A percentile compares a stretch with the other conserved stretches of the same genome.
Evolutionary conservation across 1,140 invertebrate genomes (phyloP).

Genomic region (Pemphigus obesinymphae): DNA sequence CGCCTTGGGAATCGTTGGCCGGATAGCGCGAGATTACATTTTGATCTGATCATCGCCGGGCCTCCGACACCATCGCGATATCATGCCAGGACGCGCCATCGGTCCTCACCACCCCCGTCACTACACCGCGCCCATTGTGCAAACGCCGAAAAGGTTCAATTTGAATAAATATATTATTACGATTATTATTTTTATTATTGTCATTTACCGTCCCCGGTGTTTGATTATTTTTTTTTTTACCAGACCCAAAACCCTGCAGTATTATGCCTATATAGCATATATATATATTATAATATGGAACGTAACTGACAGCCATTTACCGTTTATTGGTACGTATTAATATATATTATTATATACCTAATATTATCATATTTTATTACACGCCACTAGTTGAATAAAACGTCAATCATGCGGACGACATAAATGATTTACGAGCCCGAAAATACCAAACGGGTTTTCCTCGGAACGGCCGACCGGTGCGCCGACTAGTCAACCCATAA

Average conservation of each 20-base stretch:
- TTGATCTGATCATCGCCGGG: conserved; percentile 38
- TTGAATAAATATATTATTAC: conserved; percentile 36
- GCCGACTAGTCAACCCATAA: too few species aligned
- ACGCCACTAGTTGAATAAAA: not conserved
- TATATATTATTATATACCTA: too few species aligned
- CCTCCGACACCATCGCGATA: not conserved
- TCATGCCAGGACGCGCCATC: not conserved
- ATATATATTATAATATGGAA: too few species aligned
- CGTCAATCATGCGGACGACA: conserved; percentile 1
- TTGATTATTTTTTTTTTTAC: conserved; percentile 21
- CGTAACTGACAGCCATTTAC: not conserved
- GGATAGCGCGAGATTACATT: conserved; percentile 37
- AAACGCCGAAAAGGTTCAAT: not conserved
- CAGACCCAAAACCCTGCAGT: too few species aligned
- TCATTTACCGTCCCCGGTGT: not conserved
- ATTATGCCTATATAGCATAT: too few species aligned
- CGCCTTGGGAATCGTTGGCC: conserved; percentile 33
- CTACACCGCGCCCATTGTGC: too few species aligned
- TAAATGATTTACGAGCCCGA: conserved; percentile 10
- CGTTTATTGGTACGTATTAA: not conserved
- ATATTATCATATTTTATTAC: too few species aligned
- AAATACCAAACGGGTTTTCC: not conserved
- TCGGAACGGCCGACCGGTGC: not conserved
- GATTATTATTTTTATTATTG: conserved; percentile 7
- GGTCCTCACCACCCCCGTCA: not conserved